phyloP scores from a whole-genome alignment of 2,113 vertebrate genomes.

The Laticauda laticaudata region DNA sequence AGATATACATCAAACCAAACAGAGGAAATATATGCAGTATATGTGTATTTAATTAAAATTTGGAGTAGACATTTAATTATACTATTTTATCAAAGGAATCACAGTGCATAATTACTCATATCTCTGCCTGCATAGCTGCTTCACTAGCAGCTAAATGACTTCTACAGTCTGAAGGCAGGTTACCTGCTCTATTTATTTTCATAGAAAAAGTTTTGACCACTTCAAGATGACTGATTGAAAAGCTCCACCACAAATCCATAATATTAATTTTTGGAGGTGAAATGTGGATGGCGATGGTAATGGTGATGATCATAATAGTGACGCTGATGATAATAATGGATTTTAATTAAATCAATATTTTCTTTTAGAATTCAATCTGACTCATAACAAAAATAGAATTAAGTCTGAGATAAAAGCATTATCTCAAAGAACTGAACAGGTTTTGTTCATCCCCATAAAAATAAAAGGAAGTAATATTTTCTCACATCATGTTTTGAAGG shows the following conservation, averaged over 20 bases:
- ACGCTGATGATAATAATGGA: neutral
- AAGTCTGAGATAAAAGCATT: constrained; percentile 51
- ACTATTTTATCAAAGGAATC: neutral
- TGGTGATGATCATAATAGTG: neutral
- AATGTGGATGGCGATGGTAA: neutral
- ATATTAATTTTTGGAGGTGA: constrained; percentile 8
- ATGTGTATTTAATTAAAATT: neutral
- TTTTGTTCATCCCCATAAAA: constrained; percentile 58
- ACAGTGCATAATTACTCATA: neutral
- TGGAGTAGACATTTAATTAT: neutral
- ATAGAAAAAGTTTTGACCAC: neutral
- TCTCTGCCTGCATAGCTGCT: neutral
- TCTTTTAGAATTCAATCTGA: constrained; percentile 59
- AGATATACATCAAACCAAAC: neutral
- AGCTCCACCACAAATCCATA: neutral
- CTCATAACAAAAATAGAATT: constrained; percentile 62
- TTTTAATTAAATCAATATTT: constrained; percentile 35
- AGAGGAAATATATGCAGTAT: neutral
- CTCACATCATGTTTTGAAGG: constrained; percentile 32
- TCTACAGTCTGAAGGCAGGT: neutral
- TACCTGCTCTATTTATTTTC: neutral
- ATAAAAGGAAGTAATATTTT: constrained; percentile 1
- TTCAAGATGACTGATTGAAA: neutral
- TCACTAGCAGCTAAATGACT: neutral
- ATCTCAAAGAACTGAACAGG: constrained; percentile 46